Base-by-base conservation (phyloP, 2,888 invertebrate species). In the Synergus umbraculus region DNA sequence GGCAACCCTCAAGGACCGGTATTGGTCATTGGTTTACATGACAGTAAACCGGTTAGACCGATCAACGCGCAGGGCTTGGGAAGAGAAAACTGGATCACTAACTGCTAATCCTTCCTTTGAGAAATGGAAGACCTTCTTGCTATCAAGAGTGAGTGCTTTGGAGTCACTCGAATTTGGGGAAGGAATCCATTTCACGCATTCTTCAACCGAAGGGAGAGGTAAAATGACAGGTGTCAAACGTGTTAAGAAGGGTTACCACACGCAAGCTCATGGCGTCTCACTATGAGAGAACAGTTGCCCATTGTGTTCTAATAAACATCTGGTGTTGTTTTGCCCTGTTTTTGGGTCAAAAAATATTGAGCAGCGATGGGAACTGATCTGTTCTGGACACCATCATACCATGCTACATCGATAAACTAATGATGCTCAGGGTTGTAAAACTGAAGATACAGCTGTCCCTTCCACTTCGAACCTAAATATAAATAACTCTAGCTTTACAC, bases 41-140 rank as follows among this genome's bases (percentile, higher is more conserved):
- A 78, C 79, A 0, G 37, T 79, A 4, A 78, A 78, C 5, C 77
- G 76, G 46, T 65, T 79, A 7, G 78, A 78, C 22, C 46, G 66
- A 41, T 22, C 49, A 2, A 77, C 69, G 15, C 65, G 81, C 4
- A 37, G 78, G 13, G 79, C 76, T 22, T 81, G 81, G 81, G 78
- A 81, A 22, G 77, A 67, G 12, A 18, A 44, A 22, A 18, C 18
- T 1, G 67, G 67, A 4, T 10, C 67, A 18, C 22, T 4, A 15
- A 63, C 43, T 0, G 79, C 78, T 43, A 63, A 37, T 46, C 78
- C 79, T 22, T 76, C 76, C 12, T 79, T 76, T n/a, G 46, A 13
- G 4, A 46, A 2, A 4, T 13, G 2, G 12, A 46, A 12, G 46
- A 13, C 46, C 0, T 13, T 13, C 13, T 13, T 46, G 4, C 3